Percentiles rank a stretch among this genome's conserved stretches.
phyloP scores from a whole-genome alignment of 2,888 invertebrate genomes.

The Pandemis cinnamomeana region DNA sequence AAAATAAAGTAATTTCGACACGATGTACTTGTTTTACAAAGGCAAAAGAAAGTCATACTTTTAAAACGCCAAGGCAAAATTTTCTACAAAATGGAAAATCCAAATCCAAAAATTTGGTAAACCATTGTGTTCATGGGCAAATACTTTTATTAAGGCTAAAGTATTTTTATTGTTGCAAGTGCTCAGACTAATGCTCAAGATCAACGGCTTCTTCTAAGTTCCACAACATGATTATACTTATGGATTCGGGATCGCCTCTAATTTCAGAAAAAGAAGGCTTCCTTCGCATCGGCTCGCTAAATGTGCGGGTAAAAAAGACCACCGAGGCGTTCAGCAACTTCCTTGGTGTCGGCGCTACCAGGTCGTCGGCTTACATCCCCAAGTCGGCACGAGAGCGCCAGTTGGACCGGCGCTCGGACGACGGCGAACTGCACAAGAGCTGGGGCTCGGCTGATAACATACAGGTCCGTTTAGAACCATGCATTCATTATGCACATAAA shows the following conservation, averaged over 20 bases:
- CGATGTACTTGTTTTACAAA: no score
- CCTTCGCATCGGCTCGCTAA: slow-evolving; percentile 95
- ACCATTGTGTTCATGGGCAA: no score
- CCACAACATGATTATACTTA: background rate
- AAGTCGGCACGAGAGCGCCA: slow-evolving; percentile 67
- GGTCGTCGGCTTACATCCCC: slow-evolving; percentile 78
- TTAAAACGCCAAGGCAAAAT: no score
- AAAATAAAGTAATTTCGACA: no score
- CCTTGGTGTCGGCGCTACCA: slow-evolving; percentile 89
- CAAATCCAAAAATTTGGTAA: no score
- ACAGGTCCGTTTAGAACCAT: slow-evolving; percentile 73
- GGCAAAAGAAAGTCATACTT: no score
- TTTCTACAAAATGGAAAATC: no score
- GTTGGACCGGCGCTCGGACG: slow-evolving; percentile 66
- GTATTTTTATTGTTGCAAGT: no score
- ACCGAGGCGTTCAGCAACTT: slow-evolving; percentile 97
- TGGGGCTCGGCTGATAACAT: slow-evolving; percentile 97
- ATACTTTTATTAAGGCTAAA: no score
- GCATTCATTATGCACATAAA: no score
- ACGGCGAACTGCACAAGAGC: slow-evolving; percentile 89
- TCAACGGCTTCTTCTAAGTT: background rate
- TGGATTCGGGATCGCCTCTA: background rate
- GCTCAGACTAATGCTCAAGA: background rate
- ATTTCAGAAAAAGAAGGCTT: slow-evolving; percentile 94
- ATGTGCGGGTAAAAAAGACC: slow-evolving; percentile 96